Conservation (phyloP, 1,140 invertebrate genomes). For the Drosophila watanabei region DNA sequence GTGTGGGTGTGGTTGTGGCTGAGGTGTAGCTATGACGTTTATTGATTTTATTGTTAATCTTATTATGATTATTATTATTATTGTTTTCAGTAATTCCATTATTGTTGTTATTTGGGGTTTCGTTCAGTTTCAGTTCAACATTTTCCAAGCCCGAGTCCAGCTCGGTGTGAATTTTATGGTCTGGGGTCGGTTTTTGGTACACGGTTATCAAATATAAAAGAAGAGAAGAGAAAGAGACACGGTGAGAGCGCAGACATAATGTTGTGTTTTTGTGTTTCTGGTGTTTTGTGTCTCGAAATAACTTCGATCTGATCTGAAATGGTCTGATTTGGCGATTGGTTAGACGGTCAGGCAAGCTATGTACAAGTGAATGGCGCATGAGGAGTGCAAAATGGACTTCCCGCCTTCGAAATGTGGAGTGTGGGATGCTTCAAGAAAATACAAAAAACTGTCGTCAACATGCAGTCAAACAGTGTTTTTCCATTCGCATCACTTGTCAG, state of each 20-base stretch:
- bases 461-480: slow-evolving; percentile 30
- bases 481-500: slow-evolving; percentile 23
- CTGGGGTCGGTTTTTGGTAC: slow-evolving; percentile 78
- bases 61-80: slow-evolving; percentile 62
- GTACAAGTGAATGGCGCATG: slow-evolving; percentile 50
- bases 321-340: slow-evolving; percentile 31
- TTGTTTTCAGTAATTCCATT: slow-evolving; percentile 62
- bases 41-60: slow-evolving; percentile 74
- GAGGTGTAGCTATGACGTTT: slow-evolving; percentile 70
- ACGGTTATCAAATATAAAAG: slow-evolving; percentile 82
- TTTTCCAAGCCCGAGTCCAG: slow-evolving; percentile 84
- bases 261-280: slow-evolving; percentile 20
- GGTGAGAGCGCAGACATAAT: slow-evolving; percentile 77
- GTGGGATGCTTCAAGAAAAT: slow-evolving; percentile 13
- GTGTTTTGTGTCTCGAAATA: slow-evolving; percentile 17
- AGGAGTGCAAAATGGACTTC: slow-evolving; percentile 23
- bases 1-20: slow-evolving; percentile 27
- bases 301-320: slow-evolving; percentile 21
- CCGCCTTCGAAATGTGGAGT: slow-evolving; percentile 4
- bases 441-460: slow-evolving; percentile 22
- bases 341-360: slow-evolving; percentile 67
- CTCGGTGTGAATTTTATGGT: slow-evolving; percentile 82
- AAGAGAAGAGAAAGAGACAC: slow-evolving; percentile 81
- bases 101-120: slow-evolving; percentile 70
- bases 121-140: slow-evolving; percentile 85